Conservation (phyloP, 2,113 vertebrate species). For the Chloroceryle aenea region DNA sequence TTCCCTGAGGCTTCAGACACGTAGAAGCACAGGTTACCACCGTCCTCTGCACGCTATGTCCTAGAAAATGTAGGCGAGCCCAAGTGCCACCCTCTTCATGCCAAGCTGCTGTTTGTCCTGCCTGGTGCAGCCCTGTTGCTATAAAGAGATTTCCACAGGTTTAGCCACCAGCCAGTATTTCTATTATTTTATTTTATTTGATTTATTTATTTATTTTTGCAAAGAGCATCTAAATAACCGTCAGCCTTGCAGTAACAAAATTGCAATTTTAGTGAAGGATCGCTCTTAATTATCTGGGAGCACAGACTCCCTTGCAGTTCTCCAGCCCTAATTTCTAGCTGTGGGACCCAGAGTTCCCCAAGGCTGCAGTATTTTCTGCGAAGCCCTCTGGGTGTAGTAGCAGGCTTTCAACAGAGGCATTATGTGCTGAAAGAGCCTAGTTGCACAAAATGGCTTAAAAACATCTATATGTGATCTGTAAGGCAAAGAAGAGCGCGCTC, state of each 20-base stretch:
- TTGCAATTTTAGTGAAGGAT: not conserved
- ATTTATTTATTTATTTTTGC: not conserved
- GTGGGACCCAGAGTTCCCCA: not conserved
- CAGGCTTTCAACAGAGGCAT: not conserved
- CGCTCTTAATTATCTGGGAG: not conserved
- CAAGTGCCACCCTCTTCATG: rapidly evolving
- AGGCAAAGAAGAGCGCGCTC: not conserved
- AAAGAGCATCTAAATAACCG: not conserved
- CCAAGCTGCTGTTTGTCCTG: not conserved
- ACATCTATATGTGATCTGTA: not conserved
- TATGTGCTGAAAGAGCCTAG: not conserved
- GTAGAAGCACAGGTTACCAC: not conserved
- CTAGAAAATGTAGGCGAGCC: not conserved
- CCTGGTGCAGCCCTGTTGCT: not conserved
- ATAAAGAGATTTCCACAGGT: not conserved
- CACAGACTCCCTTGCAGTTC: not conserved
- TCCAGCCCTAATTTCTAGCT: not conserved
- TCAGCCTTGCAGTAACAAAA: not conserved
- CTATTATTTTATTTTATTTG: no score
- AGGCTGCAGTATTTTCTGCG: not conserved
- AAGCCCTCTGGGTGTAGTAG: not conserved
- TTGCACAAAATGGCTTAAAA: not conserved
- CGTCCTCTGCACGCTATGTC: not conserved
- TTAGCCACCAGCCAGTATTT: not conserved
- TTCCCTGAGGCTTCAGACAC: not conserved